Base-by-base conservation (phyloP, 2,113 vertebrate genomes). In the Aspidoscelis tigris region DNA sequence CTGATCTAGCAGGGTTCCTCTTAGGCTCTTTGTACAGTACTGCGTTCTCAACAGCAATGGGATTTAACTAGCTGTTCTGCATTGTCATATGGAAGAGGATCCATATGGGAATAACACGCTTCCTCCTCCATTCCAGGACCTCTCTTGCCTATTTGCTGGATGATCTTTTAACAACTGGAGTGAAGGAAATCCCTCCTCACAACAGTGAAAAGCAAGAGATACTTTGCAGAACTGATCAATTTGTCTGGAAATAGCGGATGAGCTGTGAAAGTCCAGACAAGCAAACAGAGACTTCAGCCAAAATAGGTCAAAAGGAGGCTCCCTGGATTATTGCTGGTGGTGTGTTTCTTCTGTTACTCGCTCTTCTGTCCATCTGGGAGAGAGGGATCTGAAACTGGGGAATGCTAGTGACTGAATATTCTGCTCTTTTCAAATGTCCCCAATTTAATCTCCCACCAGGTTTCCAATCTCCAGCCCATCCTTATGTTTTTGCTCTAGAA, bases 181-280 rank as follows among this genome's bases (percentile, higher is more conserved):
- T 20, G 76, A n/a, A 47, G 50, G 58, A 76, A 61, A 66, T 74
- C 65, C 61, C 74, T 74, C 65, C 61, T 68, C 33, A 50, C 18
- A 68, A 44, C 24, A 33, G 68, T 58, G 64, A 53, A 41, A 79
- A 66, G 75, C 58, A 82, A 58, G 75, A 44, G 78, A 16, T 66
- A 11, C n/a, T 44, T 55, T 7, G 43, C 33, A 72, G 80, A 82
- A 78, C 47, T 73, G 55, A 10, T 33, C 75, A 75, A 73, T 65
- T 80, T 82, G 76, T 43, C 65, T 69, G 53, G 74, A 65, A 82
- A 64, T 26, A 14, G n/a, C 55, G 44, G 81, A 55, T 55, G 10
- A 69, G 53, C 68, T 75, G 61, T 55, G 80, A 55, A 69, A 83
- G 68, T 55, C 69, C n/a, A 85, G 80, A 53, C 66, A 73, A 33